Base-by-base conservation (phyloP, 2,888 invertebrate species). In the Brachyopa scutellaris region DNA sequence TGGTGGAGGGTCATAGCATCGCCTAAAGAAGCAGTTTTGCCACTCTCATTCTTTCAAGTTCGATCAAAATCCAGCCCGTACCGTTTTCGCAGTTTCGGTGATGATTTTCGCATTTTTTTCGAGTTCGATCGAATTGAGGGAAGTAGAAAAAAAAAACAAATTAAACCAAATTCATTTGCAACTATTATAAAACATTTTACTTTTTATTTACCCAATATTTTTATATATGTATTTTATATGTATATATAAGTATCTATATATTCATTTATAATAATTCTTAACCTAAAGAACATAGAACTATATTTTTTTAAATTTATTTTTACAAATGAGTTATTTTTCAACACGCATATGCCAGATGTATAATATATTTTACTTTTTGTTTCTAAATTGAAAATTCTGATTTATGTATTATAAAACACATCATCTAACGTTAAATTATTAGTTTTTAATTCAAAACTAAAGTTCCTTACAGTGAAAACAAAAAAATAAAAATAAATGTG, bases 181-280 rank as follows among this genome's bases (percentile, higher is more conserved):
- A 61, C 70, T 70, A 70, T 59, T 70, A 70, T 70, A 70, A 70
- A 70, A 70, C 59, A 51, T 61, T 70, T 70, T 59, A 33, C n/a
- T 47, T 40, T 64, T 59, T 57, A 57, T 47, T 57, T 57, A 57
- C 26, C 21, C 36, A 29, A 40, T 51, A 66, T 69, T 21, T 45
- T 36, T 69, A 57, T 69, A 57, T 47, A 57, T 49, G 36, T n/a
- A n/a, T n/a, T n/a, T n/a, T 49, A 38, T 23, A 59, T 49, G 47
- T 47, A 49, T 59, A 26, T 45, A 49, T 59, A 59, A 29, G 21
- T 59, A 59, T 26, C 15, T 45, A 29, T 49, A 49, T 15, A 49
- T 70, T 29, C 31, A 61, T 38, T 40, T 31, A 64, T 70, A 38
- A 38, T n/a, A n/a, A n/a, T n/a, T n/a, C n/a, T n/a, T n/a, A n/a